Conservation (phyloP, 2,797 vertebrate genomes). For the Zalophus californianus region DNA sequence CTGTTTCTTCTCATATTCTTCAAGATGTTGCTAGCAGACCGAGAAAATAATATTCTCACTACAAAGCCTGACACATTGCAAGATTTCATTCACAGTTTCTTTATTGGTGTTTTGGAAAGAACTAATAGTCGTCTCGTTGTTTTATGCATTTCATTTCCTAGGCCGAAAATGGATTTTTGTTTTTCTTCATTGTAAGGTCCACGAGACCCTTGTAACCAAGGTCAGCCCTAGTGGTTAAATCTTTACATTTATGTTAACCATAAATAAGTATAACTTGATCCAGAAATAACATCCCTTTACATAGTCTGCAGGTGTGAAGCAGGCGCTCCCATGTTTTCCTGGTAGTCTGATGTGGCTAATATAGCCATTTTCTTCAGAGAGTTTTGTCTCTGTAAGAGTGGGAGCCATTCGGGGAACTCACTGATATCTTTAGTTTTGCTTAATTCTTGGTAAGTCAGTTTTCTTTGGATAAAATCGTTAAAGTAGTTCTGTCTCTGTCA, state of each 20-base stretch:
- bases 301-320: constrained; percentile 73
- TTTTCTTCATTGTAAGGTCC: constrained; percentile 71
- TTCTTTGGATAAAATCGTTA: constrained; percentile 79
- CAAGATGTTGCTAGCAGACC: not conserved
- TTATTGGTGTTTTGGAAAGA: constrained; percentile 67
- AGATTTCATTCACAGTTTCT: constrained; percentile 64
- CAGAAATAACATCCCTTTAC: constrained; percentile 86
- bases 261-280: constrained; percentile 69
- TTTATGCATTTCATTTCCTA: constrained; percentile 80
- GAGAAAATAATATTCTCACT: constrained; percentile 53
- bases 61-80: not conserved
- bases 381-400: constrained; percentile 75
- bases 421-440: constrained; percentile 81
- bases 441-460: constrained; percentile 80
- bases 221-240: constrained; percentile 73
- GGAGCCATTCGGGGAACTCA: constrained; percentile 85
- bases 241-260: constrained; percentile 83
- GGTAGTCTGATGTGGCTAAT: constrained; percentile 81
- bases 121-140: constrained; percentile 54
- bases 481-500: constrained; percentile 77
- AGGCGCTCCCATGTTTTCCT: constrained; percentile 77
- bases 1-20: constrained; percentile 37
- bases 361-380: constrained; percentile 79
- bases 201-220: constrained; percentile 77
- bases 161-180: constrained; percentile 66